A percentile compares a stretch with the other conserved stretches of the same genome.
These are phyloP conservation scores for Phlogophora meticulosa DNA, from an alignment of 2,888 invertebrate species.

Conservation along the genomic window DNA sequence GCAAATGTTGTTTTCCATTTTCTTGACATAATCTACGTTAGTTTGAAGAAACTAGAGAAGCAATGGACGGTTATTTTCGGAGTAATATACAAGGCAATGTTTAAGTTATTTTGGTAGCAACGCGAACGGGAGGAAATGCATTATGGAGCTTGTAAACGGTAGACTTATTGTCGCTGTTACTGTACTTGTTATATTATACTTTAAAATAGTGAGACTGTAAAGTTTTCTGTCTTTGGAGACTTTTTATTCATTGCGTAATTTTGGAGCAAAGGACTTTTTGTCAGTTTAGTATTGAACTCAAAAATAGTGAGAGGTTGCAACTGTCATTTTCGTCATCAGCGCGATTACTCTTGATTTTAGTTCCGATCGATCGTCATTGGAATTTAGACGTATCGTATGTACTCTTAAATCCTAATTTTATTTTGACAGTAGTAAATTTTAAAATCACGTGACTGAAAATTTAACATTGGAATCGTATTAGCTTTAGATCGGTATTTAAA, in stretches of 20 bases:
- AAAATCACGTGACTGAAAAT: no score
- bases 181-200: slow-evolving; percentile 20
- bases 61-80: slow-evolving; percentile 36
- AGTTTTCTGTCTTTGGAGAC: neutral
- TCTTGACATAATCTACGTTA: slow-evolving; percentile 32
- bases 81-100: slow-evolving; percentile 20
- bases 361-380: no score
- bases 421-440: no score
- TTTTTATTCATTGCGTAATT: neutral
- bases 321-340: neutral
- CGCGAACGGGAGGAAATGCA: slow-evolving; percentile 28
- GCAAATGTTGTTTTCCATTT: slow-evolving; percentile 25
- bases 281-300: neutral
- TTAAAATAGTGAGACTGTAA: neutral
- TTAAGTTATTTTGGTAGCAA: slow-evolving; percentile 42
- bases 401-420: no score
- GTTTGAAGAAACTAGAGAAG: neutral
- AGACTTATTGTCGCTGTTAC: slow-evolving; percentile 29
- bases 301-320: no score
- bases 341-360: no score
- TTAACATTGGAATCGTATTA: no score
- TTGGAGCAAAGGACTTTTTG: no score
- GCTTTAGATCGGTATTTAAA: no score
- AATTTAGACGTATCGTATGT: no score
- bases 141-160: slow-evolving; percentile 48